phyloP scores from a whole-genome alignment of 2,888 invertebrate genomes.

The Hirtodrosophila duncani region DNA sequence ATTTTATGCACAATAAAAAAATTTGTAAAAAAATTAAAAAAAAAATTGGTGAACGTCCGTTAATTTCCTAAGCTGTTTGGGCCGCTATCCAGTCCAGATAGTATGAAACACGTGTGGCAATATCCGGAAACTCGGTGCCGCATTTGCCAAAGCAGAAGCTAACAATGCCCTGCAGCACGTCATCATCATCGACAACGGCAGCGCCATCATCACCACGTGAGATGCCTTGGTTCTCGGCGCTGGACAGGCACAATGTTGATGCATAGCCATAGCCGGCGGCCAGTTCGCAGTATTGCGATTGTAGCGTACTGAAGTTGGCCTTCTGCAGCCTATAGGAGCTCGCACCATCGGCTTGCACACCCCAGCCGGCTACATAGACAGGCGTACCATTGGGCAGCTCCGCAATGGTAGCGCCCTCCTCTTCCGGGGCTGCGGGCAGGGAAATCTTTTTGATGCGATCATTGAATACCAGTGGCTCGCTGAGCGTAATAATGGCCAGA shows the following conservation, averaged over 20 bases:
- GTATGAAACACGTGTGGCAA: constrained; percentile 58
- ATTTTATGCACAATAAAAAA: constrained; percentile 54
- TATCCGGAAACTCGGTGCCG: constrained; percentile 72
- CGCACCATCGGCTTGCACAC: constrained; percentile 50
- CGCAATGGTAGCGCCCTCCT: constrained; percentile 6
- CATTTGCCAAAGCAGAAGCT: constrained; percentile 72
- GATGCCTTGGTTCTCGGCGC: constrained; percentile 61
- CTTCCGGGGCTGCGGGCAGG: constrained; percentile 32
- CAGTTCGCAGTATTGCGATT: constrained; percentile 49
- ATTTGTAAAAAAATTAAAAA: constrained; percentile 27
- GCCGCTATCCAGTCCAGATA: constrained; percentile 66
- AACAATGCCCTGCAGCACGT: constrained; percentile 59
- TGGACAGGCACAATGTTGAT: constrained; percentile 62
- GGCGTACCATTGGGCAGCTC: constrained; percentile 46
- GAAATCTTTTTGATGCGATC: constrained; percentile 52
- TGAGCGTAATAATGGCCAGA: constrained; percentile 62
- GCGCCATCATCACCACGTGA: constrained; percentile 75
- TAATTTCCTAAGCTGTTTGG: constrained; percentile 14
- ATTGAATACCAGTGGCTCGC: constrained; percentile 35
- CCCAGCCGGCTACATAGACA: constrained; percentile 74
- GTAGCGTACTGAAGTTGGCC: constrained; percentile 53
- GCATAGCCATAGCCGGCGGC: constrained; percentile 66
- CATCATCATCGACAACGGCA: constrained; percentile 58
- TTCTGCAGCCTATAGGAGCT: constrained; percentile 65
- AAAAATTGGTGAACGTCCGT: background rate